Evolutionary conservation across 2,113 vertebrate species (phyloP).

Genomic region (western clawed frog (Xenopus tropicalis)): UCB_Xtro_10.0 CM004443.2:126276501-126277000

Average conservation of each 20-base stretch:
- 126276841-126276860: slow-evolving; percentile 43
- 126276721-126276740: slow-evolving; percentile 2
- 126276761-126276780: neutral
- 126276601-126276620: slow-evolving; percentile 21
- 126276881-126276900: slow-evolving; percentile 44
- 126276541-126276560: neutral
- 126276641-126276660: slow-evolving; percentile 32
- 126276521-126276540: slow-evolving; percentile 1
- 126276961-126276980: slow-evolving; percentile 45
- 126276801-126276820: slow-evolving; percentile 28
- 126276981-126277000: slow-evolving; percentile 41
- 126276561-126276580: slow-evolving; percentile 8
- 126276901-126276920: slow-evolving; percentile 52
- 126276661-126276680: slow-evolving; percentile 26
- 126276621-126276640: slow-evolving; percentile 19
- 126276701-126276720: slow-evolving; percentile 10
- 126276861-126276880: slow-evolving; percentile 33
- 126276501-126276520: neutral
- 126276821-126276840: slow-evolving; percentile 29
- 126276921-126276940: slow-evolving; percentile 45
- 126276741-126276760: neutral
- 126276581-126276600: slow-evolving; percentile 38
- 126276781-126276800: neutral
- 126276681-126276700: slow-evolving; percentile 7
- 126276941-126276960: slow-evolving; percentile 48